These are phyloP conservation scores for Alces alces DNA, from an alignment of 2,113 vertebrate species.

Conservation along the genomic window DNA sequence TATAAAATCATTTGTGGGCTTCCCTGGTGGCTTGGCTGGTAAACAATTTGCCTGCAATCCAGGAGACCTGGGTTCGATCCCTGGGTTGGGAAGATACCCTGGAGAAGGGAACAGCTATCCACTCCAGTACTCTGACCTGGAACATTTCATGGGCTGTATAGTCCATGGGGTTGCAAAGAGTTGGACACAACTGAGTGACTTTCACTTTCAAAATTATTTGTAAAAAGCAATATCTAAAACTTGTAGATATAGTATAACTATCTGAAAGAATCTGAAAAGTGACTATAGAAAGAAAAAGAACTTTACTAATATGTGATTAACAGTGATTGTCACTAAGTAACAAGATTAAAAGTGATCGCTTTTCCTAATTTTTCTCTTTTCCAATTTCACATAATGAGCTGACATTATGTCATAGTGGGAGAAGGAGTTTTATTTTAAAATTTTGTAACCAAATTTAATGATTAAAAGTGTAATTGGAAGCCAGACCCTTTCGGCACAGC, in stretches of 20 bases:
- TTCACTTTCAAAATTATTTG: neutral
- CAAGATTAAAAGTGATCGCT: neutral
- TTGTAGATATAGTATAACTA: neutral
- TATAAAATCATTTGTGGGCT: neutral
- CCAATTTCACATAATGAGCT: neutral
- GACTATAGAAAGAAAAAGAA: neutral
- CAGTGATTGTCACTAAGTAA: neutral
- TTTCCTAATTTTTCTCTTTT: neutral
- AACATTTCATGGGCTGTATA: neutral
- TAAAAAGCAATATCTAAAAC: neutral
- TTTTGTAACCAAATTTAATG: neutral
- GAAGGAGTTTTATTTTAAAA: neutral
- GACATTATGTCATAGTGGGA: neutral
- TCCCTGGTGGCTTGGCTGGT: neutral
- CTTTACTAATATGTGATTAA: neutral
- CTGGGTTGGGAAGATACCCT: neutral
- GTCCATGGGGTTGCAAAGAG: neutral
- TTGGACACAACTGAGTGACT: neutral
- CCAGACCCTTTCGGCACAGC: neutral
- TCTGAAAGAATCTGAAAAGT: neutral
- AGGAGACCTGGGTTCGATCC: neutral
- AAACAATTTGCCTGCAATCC: neutral
- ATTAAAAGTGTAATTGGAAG: neutral
- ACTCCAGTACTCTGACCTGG: neutral
- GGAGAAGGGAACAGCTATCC: neutral